These are phyloP conservation scores for Hyaena hyaena DNA, from an alignment of 2,113 vertebrate genomes.

Conservation along the genomic window DNA sequence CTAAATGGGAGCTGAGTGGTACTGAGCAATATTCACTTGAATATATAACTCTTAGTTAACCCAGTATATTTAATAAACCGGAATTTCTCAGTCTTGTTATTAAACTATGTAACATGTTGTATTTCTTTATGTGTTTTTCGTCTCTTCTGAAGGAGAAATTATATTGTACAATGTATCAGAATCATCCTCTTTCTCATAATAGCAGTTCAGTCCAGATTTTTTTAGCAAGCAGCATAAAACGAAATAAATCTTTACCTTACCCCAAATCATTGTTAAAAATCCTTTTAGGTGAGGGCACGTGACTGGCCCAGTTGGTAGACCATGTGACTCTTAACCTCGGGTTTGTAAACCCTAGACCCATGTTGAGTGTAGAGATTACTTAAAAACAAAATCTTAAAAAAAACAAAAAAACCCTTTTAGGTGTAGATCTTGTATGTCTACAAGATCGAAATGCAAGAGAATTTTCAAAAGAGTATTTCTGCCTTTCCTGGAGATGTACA, in stretches of 20 bases:
- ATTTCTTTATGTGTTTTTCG: background rate
- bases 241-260: background rate
- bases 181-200: background rate
- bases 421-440: background rate
- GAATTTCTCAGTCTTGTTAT: background rate
- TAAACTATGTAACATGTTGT: background rate
- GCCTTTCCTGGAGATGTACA: background rate
- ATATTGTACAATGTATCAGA: background rate
- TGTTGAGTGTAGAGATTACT: background rate
- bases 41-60: background rate
- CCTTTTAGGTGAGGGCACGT: background rate
- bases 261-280: background rate
- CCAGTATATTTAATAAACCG: background rate
- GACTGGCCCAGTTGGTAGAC: background rate
- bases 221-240: background rate
- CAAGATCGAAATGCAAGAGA: background rate
- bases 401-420: background rate
- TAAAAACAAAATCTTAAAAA: background rate
- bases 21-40: background rate
- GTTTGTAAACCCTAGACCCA: background rate
- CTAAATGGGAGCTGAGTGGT: background rate
- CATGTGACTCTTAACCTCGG: background rate
- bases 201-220: background rate
- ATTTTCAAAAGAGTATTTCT: background rate
- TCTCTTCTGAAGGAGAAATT: background rate